Evolutionary conservation across 2,888 invertebrate genomes (phyloP).

Genomic region (Lamellibrachia columna): DNA sequence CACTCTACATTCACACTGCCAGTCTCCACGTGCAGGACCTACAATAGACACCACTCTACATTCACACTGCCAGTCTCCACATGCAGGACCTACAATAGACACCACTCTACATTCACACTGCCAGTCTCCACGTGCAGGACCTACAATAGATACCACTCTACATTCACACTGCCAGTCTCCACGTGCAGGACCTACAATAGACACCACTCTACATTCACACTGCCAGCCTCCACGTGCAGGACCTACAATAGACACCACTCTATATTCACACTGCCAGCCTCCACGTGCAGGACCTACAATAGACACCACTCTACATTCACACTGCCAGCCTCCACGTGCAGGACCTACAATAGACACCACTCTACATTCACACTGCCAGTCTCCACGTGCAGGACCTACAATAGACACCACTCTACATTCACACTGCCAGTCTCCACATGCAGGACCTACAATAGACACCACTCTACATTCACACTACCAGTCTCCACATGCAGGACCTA

Average conservation of each 20-base stretch:
- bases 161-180: not conserved
- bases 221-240: not conserved
- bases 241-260: not conserved
- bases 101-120: not conserved
- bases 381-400: not conserved
- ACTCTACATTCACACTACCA: not conserved
- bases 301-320: not conserved
- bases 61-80: not conserved
- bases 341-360: not conserved
- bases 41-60: not conserved
- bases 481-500: not conserved
- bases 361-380: not conserved
- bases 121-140: not conserved
- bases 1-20: not conserved
- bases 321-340: not conserved
- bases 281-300: not conserved
- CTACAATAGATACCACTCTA: not conserved
- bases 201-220: not conserved
- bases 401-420: not conserved
- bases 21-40: not conserved
- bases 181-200: not conserved
- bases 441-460: not conserved
- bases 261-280: not conserved
- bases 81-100: not conserved
- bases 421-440: not conserved